A percentile compares a stretch with the other conserved stretches of the same genome.
Conservation (phyloP, 1,140 invertebrate species). For the Dolichoris vasculosae region DNA sequence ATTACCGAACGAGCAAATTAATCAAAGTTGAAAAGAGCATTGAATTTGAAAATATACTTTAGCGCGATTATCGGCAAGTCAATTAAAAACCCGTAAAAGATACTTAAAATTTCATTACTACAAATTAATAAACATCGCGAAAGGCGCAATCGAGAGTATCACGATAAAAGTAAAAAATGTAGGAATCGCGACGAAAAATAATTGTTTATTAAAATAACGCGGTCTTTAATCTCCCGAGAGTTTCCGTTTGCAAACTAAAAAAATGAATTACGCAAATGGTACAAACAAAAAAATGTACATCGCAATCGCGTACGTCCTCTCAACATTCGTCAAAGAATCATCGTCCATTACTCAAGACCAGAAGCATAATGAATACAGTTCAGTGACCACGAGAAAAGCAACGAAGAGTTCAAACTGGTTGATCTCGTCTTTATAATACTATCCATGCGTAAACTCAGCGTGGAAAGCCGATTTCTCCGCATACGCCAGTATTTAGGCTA, state of each 20-base stretch:
- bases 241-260: too few relatives aligned
- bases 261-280: background rate
- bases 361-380: conserved; percentile 5
- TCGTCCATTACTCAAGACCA: background rate
- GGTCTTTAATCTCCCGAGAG: too few relatives aligned
- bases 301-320: background rate
- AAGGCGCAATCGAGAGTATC: too few relatives aligned
- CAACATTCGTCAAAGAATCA: background rate
- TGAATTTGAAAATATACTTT: too few relatives aligned
- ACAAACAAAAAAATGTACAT: background rate
- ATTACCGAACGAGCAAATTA: background rate
- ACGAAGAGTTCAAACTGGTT: conserved; percentile 22
- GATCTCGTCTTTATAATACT: background rate
- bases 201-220: too few relatives aligned
- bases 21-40: background rate
- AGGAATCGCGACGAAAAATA: too few relatives aligned
- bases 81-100: background rate
- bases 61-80: too few relatives aligned
- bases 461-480: conserved; percentile 6
- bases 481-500: conserved; percentile 2
- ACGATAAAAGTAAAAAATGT: too few relatives aligned
- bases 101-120: too few relatives aligned
- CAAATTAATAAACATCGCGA: too few relatives aligned
- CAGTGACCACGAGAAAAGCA: background rate
- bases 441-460: background rate